Base-by-base conservation (phyloP, 2,797 vertebrate genomes). In the Spinibarbus caldwelli region DNA sequence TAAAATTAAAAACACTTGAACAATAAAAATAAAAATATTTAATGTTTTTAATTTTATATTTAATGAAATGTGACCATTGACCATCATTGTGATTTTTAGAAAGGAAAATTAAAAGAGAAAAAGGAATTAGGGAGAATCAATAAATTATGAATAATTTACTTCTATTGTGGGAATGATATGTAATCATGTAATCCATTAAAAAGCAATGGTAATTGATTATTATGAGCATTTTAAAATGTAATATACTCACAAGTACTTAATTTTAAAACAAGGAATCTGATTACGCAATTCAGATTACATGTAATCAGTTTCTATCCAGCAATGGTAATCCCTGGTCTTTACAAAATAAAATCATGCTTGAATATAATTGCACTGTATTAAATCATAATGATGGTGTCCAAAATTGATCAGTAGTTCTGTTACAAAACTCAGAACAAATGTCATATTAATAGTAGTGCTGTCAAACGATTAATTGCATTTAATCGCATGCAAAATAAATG, bases 301-400 rank as follows among this genome's bases (percentile, higher is more conserved):
- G 9, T n/a, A n/a, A 57, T 57, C 9, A 57, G 52, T 57, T 49
- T 17, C 5, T 49, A 6, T 0, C 1, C 45, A 47, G 45, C 45
- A 15, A 0, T 34, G n/a, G 45, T 34, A 80, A 93, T 95, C 90
- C 21, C 34, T 11, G 3, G 71, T n/a, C 15, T 7, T 38, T 1
- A 17, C 15, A 31, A 45, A 78, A 43, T 15, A 12, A 45, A 36
- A 14, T 76, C 7, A 36, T 36, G 21, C 31, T 5, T 1, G 75
- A 70, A 29, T 83, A 19, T 79, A 73, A 12, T 9, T 41, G 9
- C 5, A n/a, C 8, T 23, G 52, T 59, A n/a, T 59, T 59, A 59
- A n/a, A 57, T 23, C 59, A 31, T 15, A 47, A 2, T 34, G 29
- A 34, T 52, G 10, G 17, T 34, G 45, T 73, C 4, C 17, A 29